Evolutionary conservation across 2,797 vertebrate genomes (phyloP).

Genomic region (Poecilia gillii): DNA sequence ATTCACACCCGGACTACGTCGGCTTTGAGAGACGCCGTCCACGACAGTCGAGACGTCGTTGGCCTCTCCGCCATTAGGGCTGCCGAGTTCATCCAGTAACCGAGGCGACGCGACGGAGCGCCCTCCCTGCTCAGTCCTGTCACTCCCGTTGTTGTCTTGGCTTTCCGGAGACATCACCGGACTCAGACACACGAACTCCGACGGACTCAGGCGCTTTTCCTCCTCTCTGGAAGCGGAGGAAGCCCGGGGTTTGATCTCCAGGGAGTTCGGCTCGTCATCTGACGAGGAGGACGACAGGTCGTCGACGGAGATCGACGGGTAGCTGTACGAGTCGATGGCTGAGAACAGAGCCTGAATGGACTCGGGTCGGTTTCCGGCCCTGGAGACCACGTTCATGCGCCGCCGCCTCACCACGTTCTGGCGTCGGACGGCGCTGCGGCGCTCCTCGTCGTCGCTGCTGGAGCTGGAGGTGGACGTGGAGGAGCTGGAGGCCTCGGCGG

Average conservation of each 20-base stretch:
- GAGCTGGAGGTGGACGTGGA: slow-evolving; percentile 89
- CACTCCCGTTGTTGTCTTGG: slow-evolving; percentile 52
- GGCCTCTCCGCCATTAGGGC: slow-evolving; percentile 57
- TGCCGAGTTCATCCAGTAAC: slow-evolving; percentile 32
- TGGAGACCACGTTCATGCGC: slow-evolving; percentile 78
- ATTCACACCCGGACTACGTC: slow-evolving; percentile 77
- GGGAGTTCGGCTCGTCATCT: slow-evolving; percentile 53
- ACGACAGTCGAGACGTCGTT: slow-evolving; percentile 28
- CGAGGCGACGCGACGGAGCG: slow-evolving; percentile 30
- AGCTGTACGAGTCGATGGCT: slow-evolving; percentile 90
- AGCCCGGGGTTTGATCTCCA: slow-evolving; percentile 37
- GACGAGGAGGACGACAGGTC: slow-evolving; percentile 88
- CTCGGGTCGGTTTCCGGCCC: slow-evolving; percentile 84
- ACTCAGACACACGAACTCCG: slow-evolving; percentile 72
- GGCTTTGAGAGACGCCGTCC: slow-evolving; percentile 43
- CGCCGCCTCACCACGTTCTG: slow-evolving; percentile 89
- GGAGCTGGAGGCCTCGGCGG: slow-evolving; percentile 87
- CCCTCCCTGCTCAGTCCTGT: slow-evolving; percentile 47
- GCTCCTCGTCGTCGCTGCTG: slow-evolving; percentile 90
- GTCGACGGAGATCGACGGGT: slow-evolving; percentile 91
- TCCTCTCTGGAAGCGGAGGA: slow-evolving; percentile 41
- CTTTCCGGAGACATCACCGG: slow-evolving; percentile 71
- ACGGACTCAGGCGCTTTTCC: slow-evolving; percentile 57
- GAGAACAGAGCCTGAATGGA: slow-evolving; percentile 81
- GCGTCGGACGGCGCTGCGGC: slow-evolving; percentile 79